Conservation (phyloP, 2,888 invertebrate genomes). For the Epinotia ramella region DNA sequence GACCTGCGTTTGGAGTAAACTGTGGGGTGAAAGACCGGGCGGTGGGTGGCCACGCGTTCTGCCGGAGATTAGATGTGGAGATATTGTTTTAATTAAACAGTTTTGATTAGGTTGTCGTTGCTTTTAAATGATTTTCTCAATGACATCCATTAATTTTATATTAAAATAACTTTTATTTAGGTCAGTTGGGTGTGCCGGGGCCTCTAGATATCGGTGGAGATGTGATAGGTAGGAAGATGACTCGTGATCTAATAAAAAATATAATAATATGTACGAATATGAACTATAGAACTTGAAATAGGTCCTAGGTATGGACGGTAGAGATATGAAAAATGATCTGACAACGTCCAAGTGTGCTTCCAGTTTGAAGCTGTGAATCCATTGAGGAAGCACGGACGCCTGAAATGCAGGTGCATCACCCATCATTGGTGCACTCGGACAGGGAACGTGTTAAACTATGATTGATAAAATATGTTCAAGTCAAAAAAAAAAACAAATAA, state of each 20-base stretch:
- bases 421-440: no score
- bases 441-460: no score
- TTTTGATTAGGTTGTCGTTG: conserved; percentile 20
- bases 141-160: not conserved
- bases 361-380: no score
- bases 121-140: conserved; percentile 14
- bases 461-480: no score
- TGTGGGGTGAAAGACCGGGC: conserved; percentile 40
- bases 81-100: conserved; percentile 32
- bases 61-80: conserved; percentile 18
- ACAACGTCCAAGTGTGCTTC: no score
- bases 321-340: no score
- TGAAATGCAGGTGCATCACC: no score
- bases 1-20: conserved; percentile 32
- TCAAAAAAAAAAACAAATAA: no score
- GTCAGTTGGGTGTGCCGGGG: not conserved
- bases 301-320: no score
- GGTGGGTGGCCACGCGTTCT: conserved; percentile 39
- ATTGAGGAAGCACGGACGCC: no score
- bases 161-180: not conserved
- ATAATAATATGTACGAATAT: not conserved
- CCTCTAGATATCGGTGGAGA: not conserved
- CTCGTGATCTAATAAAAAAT: not conserved
- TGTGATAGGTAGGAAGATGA: not conserved
- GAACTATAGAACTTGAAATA: no score